Evolutionary conservation across 2,113 vertebrate genomes (phyloP).

Genomic region (Labeo catla): DNA sequence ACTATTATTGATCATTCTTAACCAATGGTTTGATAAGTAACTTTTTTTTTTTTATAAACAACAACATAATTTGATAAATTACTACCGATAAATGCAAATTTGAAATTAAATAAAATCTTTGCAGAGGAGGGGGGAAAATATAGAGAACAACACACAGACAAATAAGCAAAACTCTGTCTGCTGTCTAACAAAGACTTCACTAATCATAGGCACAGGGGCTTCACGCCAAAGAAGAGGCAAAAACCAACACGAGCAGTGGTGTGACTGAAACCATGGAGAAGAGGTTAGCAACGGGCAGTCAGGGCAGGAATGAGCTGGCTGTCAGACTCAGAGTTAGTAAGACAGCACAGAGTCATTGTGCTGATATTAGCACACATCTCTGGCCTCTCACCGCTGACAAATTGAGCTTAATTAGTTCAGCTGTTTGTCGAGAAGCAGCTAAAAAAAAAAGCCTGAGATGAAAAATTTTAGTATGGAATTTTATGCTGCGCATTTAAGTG

Average conservation of each 20-base stretch:
- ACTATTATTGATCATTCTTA: too few relatives aligned
- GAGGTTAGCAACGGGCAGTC: constrained; percentile 75
- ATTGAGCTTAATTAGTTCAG: constrained; percentile 87
- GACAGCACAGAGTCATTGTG: constrained; percentile 12
- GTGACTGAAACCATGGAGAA: constrained; percentile 85
- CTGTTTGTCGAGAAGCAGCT: constrained; percentile 64
- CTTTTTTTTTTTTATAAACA: too few relatives aligned
- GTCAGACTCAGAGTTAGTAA: constrained; percentile 70
- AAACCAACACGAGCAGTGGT: constrained; percentile 85
- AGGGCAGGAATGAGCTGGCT: constrained; percentile 73
- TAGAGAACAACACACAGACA: constrained; percentile 44
- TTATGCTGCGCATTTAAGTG: neutral
- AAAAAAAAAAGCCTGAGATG: neutral
- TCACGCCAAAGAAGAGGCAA: constrained; percentile 69
- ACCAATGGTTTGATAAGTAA: too few relatives aligned
- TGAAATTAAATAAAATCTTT: too few relatives aligned
- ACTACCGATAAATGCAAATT: too few relatives aligned
- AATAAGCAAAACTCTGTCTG: constrained; percentile 70
- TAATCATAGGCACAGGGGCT: constrained; percentile 69
- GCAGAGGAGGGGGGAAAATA: neutral
- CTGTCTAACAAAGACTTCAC: constrained; percentile 75
- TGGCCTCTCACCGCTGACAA: constrained; percentile 83
- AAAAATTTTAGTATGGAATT: neutral
- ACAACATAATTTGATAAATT: too few relatives aligned
- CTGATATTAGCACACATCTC: constrained; percentile 53